Conservation (phyloP, 92 coral and sea anemone genomes). For the Anthopleura xanthogrammica region DNA sequence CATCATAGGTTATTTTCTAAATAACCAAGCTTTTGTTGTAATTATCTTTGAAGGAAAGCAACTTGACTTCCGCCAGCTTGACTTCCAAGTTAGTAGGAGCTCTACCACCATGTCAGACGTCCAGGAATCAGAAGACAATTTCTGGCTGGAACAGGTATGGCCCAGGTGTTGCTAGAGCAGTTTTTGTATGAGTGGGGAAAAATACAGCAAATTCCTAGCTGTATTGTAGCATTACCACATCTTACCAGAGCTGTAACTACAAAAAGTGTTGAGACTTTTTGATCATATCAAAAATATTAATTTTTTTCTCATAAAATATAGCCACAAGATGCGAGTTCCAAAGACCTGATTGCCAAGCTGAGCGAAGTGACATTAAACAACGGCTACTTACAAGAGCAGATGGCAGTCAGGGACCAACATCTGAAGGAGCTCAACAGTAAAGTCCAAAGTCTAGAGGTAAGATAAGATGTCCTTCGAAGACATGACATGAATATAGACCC, state of each 20-base stretch:
- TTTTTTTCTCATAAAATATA: not conserved
- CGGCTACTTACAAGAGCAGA: slow-evolving; percentile 94
- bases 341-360: slow-evolving; percentile 87
- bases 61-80: slow-evolving; percentile 63
- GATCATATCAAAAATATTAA: not conserved
- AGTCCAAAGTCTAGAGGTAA: slow-evolving; percentile 70
- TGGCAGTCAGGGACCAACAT: slow-evolving; percentile 86
- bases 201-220: not conserved
- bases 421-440: slow-evolving; percentile 67
- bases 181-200: too few species aligned
- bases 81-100: slow-evolving; percentile 69
- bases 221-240: not conserved
- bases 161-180: not conserved
- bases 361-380: slow-evolving; percentile 96
- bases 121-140: slow-evolving; percentile 89
- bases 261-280: not conserved
- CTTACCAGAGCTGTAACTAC: too few species aligned
- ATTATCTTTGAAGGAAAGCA: slow-evolving; percentile 57
- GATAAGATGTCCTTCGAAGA: not conserved
- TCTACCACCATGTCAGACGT: slow-evolving; percentile 85
- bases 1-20: not conserved
- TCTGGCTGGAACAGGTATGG: slow-evolving; percentile 80
- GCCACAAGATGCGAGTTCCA: slow-evolving; percentile 87
- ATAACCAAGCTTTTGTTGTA: not conserved
- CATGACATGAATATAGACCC: too few species aligned